A percentile compares a stretch with the other conserved stretches of the same genome.
Conservation (phyloP, 2,113 vertebrate genomes). For the Chaetura pelagica region DNA sequence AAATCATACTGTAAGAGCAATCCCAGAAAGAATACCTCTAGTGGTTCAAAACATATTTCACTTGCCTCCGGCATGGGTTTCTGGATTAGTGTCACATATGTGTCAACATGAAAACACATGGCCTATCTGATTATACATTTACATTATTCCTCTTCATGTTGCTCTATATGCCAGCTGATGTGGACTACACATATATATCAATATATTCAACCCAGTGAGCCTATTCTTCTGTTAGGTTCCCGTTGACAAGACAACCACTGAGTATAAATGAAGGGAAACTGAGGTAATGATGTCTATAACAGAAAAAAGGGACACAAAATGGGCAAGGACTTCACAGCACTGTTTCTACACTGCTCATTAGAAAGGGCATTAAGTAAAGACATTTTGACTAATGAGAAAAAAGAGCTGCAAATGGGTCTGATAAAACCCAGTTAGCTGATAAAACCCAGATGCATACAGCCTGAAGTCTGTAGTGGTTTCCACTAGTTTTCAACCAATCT, state of each 20-base stretch:
- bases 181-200: not conserved
- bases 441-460: not conserved
- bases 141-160: conserved; percentile 40
- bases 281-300: not conserved
- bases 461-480: not conserved
- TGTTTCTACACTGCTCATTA: not conserved
- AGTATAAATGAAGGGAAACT: conserved; percentile 1
- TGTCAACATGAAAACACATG: conserved; percentile 52
- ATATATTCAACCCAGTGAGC: not conserved
- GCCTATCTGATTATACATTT: conserved; percentile 61
- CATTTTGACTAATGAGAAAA: not conserved
- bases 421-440: not conserved
- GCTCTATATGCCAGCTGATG: conserved; percentile 39
- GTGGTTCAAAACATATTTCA: conserved; percentile 66
- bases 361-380: not conserved
- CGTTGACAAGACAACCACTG: not conserved
- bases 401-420: not conserved
- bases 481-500: not conserved
- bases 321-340: not conserved
- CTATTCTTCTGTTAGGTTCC: not conserved
- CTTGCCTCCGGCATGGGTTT: conserved; percentile 56
- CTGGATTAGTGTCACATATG: conserved; percentile 66
- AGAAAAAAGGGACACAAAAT: not conserved
- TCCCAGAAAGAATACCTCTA: conserved; percentile 63
- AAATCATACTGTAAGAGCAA: conserved; percentile 49